Conservation (phyloP, 2,113 vertebrate genomes). For the cattle (Bos taurus) region ARS-UCD2.0 NC_037348.1:24683001-24683500, state of each 20-base stretch:
- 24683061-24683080: not conserved
- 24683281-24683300: not conserved
- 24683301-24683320: not conserved
- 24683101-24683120: not conserved
- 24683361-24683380: not conserved
- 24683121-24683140: not conserved
- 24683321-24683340: not conserved
- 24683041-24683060: not conserved
- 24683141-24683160: fast-evolving
- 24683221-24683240: not conserved
- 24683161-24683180: not conserved
- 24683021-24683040: not conserved
- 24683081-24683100: not conserved
- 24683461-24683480: not conserved
- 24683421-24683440: not conserved
- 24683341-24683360: not conserved
- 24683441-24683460: not conserved
- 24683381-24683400: not conserved
- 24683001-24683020: not conserved
- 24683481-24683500: not conserved
- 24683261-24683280: not conserved
- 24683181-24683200: not conserved
- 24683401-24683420: not conserved
- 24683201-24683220: not conserved
- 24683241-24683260: not conserved